phyloP scores from a whole-genome alignment of 2,888 invertebrate species.

The Phaonia tiefii region DNA sequence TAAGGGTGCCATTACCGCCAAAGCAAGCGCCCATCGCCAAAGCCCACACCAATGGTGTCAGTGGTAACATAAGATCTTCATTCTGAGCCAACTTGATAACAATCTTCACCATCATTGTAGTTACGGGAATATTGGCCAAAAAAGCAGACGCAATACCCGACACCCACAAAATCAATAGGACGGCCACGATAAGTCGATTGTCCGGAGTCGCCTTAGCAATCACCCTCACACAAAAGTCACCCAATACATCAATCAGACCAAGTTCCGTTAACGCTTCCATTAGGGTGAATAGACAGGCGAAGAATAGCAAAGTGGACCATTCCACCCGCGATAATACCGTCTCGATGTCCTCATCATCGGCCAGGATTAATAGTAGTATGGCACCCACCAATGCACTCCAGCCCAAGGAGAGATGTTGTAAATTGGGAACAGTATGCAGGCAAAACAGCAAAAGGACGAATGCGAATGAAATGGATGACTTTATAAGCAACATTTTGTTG shows the following conservation, averaged over 20 bases:
- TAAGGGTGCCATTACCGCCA: conserved; percentile 94
- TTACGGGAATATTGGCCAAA: conserved; percentile 94
- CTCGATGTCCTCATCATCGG: conserved; percentile 89
- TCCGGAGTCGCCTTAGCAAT: conserved; percentile 85
- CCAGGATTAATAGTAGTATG: conserved; percentile 87
- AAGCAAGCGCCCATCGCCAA: conserved; percentile 93
- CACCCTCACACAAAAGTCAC: conserved; percentile 84
- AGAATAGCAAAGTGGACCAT: conserved; percentile 94
- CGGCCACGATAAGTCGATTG: conserved; percentile 85
- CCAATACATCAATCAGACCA: conserved; percentile 90
- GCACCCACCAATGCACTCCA: conserved; percentile 93
- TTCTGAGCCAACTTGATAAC: conserved; percentile 86
- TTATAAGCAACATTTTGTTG: conserved; percentile 87
- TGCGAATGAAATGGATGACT: conserved; percentile 86
- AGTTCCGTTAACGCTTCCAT: conserved; percentile 92
- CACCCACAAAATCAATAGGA: conserved; percentile 89
- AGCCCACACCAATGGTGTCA: conserved; percentile 92
- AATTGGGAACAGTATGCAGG: conserved; percentile 87
- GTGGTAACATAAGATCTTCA: conserved; percentile 85
- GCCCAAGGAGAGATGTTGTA: conserved; percentile 87
- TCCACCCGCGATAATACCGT: conserved; percentile 90
- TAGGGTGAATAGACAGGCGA: conserved; percentile 92
- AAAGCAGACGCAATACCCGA: conserved; percentile 91
- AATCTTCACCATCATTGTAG: conserved; percentile 94
- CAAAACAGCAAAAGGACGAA: conserved; percentile 90